Evolutionary conservation across 2,797 vertebrate species (phyloP).

Genomic region (Anomalospiza imberbis): DNA sequence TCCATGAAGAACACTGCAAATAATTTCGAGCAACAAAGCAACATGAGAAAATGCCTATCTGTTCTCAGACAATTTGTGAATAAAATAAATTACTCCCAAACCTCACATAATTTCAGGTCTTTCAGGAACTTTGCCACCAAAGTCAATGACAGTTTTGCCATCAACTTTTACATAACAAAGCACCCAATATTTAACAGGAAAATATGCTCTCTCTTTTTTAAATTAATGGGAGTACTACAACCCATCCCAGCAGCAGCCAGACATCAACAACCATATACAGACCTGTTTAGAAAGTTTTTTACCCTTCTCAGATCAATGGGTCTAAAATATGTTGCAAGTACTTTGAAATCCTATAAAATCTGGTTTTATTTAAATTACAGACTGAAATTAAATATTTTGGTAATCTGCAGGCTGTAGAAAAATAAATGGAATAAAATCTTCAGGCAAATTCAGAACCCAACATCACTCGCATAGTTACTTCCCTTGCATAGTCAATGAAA

Average conservation of each 20-base stretch:
- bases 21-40: slow-evolving; percentile 38
- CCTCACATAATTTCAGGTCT: slow-evolving; percentile 47
- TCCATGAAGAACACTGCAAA: slow-evolving; percentile 62
- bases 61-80: slow-evolving; percentile 42
- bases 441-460: not conserved
- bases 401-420: not conserved
- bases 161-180: slow-evolving; percentile 24
- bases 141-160: slow-evolving; percentile 36
- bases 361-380: not conserved
- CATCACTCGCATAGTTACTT: not conserved
- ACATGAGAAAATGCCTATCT: slow-evolving; percentile 56
- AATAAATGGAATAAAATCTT: not conserved
- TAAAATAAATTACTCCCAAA: slow-evolving; percentile 46
- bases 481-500: not conserved
- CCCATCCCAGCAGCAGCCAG: not conserved
- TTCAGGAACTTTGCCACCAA: slow-evolving; percentile 40
- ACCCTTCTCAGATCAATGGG: not conserved
- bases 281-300: not conserved
- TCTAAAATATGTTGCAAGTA: not conserved
- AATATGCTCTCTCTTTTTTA: not conserved
- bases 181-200: not conserved
- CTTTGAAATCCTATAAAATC: not conserved
- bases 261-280: not conserved
- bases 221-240: not conserved
- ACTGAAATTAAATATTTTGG: not conserved